These are phyloP conservation scores for Drosophila flavopinicola DNA, from an alignment of 2,888 invertebrate genomes.

Conservation along the genomic window DNA sequence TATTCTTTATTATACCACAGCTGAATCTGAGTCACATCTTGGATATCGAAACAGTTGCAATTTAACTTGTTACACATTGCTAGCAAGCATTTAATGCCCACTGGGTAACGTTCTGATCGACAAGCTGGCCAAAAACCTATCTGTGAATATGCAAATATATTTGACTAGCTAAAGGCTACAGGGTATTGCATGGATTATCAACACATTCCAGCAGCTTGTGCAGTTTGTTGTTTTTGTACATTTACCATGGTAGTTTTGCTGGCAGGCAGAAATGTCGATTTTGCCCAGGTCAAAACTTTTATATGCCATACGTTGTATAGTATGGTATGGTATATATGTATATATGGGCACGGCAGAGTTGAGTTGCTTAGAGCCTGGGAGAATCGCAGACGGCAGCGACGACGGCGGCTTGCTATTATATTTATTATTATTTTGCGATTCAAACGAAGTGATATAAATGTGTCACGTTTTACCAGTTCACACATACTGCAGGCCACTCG, in stretches of 20 bases:
- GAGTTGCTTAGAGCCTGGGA: conserved; percentile 41
- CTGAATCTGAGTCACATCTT: neutral
- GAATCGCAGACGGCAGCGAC: conserved; percentile 40
- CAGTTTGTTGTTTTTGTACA: conserved; percentile 54
- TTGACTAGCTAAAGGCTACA: conserved; percentile 48
- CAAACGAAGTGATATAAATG: conserved; percentile 84
- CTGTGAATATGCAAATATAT: conserved; percentile 56
- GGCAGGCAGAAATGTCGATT: conserved; percentile 68
- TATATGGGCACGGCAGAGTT: conserved; percentile 71
- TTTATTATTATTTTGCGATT: conserved; percentile 82
- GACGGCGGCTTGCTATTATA: conserved; percentile 72
- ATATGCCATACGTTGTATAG: conserved; percentile 3
- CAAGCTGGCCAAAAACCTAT: conserved; percentile 23
- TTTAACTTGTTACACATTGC: conserved; percentile 17
- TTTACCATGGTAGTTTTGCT: conserved; percentile 68
- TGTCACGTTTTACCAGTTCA: conserved; percentile 85
- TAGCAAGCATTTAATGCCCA: conserved; percentile 22
- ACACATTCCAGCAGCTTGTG: conserved; percentile 41
- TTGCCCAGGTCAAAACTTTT: conserved; percentile 57
- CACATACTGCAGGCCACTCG: conserved; percentile 80
- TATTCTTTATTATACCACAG: no score
- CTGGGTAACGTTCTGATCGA: conserved; percentile 26
- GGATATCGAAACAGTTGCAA: conserved; percentile 8
- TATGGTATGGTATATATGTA: conserved; percentile 30
- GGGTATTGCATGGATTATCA: conserved; percentile 61